Conservation (phyloP, 1,140 invertebrate genomes). For the Pseudomyrmex concolor region DNA sequence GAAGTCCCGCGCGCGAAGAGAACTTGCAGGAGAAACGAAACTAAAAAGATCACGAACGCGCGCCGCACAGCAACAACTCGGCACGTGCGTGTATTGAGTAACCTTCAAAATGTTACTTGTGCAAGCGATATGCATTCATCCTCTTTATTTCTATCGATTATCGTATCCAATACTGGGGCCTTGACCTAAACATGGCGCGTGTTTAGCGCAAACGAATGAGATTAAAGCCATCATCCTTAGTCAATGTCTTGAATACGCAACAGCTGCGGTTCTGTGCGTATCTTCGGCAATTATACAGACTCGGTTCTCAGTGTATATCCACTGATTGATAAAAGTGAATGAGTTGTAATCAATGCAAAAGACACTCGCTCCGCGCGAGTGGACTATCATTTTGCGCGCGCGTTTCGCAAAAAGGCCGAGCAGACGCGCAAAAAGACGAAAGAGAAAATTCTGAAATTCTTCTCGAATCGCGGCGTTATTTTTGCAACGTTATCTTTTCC, state of each 20-base stretch:
- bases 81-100: background rate
- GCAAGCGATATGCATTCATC: slow-evolving; percentile 38
- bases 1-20: too few relatives aligned
- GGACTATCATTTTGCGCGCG: background rate
- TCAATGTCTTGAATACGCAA: slow-evolving; percentile 8
- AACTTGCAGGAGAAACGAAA: too few relatives aligned
- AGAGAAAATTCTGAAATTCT: too few relatives aligned
- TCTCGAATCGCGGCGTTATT: too few relatives aligned
- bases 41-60: background rate
- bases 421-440: background rate
- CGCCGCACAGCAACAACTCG: too few relatives aligned
- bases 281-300: background rate
- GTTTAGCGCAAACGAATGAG: slow-evolving; percentile 37
- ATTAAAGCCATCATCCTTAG: slow-evolving; percentile 42
- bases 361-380: background rate
- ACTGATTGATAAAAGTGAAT: slow-evolving; percentile 16
- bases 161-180: slow-evolving; percentile 33
- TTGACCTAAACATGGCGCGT: slow-evolving; percentile 31
- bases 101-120: slow-evolving; percentile 33
- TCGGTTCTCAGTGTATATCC: slow-evolving; percentile 7
- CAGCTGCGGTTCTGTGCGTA: slow-evolving; percentile 23
- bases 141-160: slow-evolving; percentile 46
- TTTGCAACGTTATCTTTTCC: too few relatives aligned
- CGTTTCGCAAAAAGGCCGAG: background rate
- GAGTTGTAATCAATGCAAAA: background rate